These are phyloP conservation scores for Glyphotaelius pellucidus DNA, from an alignment of 2,888 invertebrate genomes.

Conservation along the genomic window DNA sequence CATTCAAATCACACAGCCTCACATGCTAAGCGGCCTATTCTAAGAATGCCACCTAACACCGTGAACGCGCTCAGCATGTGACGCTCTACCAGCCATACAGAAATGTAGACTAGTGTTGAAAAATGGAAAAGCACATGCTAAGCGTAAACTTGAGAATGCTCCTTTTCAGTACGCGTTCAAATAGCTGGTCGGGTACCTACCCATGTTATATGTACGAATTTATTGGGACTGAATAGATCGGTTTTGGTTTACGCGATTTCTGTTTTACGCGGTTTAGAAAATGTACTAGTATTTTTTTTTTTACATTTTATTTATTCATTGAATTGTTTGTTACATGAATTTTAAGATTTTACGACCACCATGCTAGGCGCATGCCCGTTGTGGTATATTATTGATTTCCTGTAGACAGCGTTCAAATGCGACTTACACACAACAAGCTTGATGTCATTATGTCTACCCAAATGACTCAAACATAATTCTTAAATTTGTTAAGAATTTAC, in stretches of 20 bases:
- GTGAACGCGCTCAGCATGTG: background rate
- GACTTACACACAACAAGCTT: background rate
- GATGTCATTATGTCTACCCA: background rate
- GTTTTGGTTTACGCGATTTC: background rate
- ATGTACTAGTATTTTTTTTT: too few species aligned
- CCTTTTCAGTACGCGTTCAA: slow-evolving; percentile 4
- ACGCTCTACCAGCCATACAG: background rate
- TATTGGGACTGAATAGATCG: background rate
- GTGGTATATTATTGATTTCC: background rate
- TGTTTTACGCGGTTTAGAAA: background rate
- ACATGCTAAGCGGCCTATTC: slow-evolving; percentile 49
- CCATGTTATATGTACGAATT: background rate
- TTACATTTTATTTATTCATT: too few species aligned
- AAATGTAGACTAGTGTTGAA: background rate
- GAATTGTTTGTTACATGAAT: too few species aligned
- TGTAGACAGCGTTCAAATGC: background rate
- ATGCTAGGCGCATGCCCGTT: too few species aligned
- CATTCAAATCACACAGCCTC: background rate
- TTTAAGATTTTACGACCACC: too few species aligned
- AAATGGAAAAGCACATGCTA: background rate
- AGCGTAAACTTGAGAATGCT: background rate
- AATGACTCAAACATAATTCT: background rate
- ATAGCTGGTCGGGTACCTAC: background rate
- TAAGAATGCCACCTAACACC: slow-evolving; percentile 41
- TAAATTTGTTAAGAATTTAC: too few species aligned